Evolutionary conservation across 2,113 vertebrate species (phyloP).

Genomic region (Channa argus): DNA sequence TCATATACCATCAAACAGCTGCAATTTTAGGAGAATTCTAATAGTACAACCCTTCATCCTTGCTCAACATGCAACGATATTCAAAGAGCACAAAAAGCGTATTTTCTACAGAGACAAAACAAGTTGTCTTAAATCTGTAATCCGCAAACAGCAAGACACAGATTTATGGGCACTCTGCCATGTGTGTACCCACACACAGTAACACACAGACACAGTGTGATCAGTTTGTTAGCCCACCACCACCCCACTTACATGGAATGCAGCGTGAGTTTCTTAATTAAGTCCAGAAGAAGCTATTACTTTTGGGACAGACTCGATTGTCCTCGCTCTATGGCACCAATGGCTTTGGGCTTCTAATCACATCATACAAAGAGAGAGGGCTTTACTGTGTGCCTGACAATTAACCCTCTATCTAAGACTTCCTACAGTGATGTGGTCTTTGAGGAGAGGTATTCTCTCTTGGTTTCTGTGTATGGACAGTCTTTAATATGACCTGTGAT

Average conservation of each 20-base stretch:
- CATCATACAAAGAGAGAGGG: constrained; percentile 31
- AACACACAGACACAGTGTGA: constrained; percentile 18
- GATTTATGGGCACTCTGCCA: constrained; percentile 1
- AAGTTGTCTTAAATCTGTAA: not conserved
- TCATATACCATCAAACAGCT: not conserved
- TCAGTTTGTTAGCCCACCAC: constrained; percentile 24
- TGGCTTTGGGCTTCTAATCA: constrained; percentile 62
- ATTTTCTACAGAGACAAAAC: not conserved
- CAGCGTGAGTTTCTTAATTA: constrained; percentile 71
- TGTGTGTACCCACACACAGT: not conserved
- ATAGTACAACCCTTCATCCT: not conserved
- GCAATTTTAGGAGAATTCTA: not conserved
- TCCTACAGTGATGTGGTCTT: constrained; percentile 23
- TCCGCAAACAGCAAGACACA: constrained; percentile 8
- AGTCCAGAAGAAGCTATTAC: constrained; percentile 70
- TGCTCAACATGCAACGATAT: not conserved
- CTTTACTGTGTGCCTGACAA: constrained; percentile 26
- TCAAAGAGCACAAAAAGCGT: not conserved
- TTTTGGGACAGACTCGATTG: constrained; percentile 69
- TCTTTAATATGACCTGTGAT: constrained; percentile 17
- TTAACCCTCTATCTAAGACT: constrained; percentile 31
- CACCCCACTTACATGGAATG: constrained; percentile 31
- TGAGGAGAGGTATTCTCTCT: constrained; percentile 2
- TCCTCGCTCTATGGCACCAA: constrained; percentile 59
- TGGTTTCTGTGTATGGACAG: constrained; percentile 17